phyloP scores from a whole-genome alignment of 2,888 invertebrate genomes.

The Thera obeliscata region DNA sequence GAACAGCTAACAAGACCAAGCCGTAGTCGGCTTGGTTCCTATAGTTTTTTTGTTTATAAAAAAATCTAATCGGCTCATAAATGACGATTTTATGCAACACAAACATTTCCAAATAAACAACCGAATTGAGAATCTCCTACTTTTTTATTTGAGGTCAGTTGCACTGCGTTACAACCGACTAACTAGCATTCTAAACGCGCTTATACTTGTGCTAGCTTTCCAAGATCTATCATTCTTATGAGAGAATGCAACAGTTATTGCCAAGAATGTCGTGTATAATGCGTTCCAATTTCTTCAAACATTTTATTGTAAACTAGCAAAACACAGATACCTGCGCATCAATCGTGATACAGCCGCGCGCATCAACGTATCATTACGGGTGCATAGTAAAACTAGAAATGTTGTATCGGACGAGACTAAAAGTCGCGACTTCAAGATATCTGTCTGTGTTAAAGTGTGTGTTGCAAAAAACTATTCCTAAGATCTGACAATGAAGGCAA shows the following conservation, averaged over 20 bases:
- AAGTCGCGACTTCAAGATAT: constrained; percentile 2
- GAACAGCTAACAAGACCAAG: too few species aligned
- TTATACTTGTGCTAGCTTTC: background rate
- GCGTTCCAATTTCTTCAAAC: constrained; percentile 30
- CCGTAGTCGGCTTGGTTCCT: too few species aligned
- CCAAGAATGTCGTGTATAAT: constrained; percentile 29
- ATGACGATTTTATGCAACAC: too few species aligned
- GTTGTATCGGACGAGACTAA: constrained; percentile 14
- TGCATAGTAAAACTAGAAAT: constrained; percentile 26
- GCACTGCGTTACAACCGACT: too few species aligned
- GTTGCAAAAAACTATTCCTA: too few species aligned
- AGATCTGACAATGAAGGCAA: too few species aligned
- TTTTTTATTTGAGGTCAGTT: too few species aligned
- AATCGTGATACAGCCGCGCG: constrained; percentile 33
- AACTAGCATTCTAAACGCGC: background rate
- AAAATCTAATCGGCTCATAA: too few species aligned
- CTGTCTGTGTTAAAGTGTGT: too few species aligned
- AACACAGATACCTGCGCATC: constrained; percentile 32
- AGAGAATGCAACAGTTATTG: constrained; percentile 21
- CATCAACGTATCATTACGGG: constrained; percentile 43
- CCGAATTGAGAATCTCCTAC: too few species aligned
- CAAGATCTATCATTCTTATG: background rate
- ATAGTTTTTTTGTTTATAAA: too few species aligned
- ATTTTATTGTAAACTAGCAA: constrained; percentile 35
- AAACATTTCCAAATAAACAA: too few species aligned